Conservation (phyloP, 2,797 vertebrate species). For the Phylloscopus collybita region DNA sequence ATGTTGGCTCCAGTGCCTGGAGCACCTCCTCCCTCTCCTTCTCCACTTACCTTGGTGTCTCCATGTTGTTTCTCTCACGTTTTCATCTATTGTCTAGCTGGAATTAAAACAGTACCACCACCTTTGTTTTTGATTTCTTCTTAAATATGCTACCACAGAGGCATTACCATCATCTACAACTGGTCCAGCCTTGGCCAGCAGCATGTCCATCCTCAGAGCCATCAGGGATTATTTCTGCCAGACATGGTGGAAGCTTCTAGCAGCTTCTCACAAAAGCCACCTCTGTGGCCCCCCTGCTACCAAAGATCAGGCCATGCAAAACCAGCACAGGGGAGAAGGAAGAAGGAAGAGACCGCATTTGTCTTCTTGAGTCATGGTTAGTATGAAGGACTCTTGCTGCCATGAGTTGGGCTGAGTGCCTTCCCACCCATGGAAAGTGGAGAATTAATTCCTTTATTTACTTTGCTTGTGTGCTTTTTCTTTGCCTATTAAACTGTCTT, state of each 20-base stretch:
- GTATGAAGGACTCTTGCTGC: neutral
- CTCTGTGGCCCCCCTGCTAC: neutral
- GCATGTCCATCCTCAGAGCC: neutral
- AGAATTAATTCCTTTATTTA: neutral
- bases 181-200: neutral
- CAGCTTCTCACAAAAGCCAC: neutral
- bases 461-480: neutral
- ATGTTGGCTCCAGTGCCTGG: rapidly evolving
- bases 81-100: neutral
- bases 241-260: neutral
- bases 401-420: neutral
- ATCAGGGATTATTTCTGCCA: neutral
- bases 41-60: neutral
- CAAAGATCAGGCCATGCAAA: neutral
- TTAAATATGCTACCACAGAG: neutral
- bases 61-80: neutral
- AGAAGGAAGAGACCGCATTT: too few species aligned
- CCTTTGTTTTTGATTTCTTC: neutral
- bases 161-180: neutral
- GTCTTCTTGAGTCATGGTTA: neutral
- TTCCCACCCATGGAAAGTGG: neutral
- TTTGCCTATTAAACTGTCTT: neutral
- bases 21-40: neutral
- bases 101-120: neutral
- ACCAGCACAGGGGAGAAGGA: neutral